phyloP scores from a whole-genome alignment of 2,797 vertebrate species.

The Brachyrhaphis roseni region DNA sequence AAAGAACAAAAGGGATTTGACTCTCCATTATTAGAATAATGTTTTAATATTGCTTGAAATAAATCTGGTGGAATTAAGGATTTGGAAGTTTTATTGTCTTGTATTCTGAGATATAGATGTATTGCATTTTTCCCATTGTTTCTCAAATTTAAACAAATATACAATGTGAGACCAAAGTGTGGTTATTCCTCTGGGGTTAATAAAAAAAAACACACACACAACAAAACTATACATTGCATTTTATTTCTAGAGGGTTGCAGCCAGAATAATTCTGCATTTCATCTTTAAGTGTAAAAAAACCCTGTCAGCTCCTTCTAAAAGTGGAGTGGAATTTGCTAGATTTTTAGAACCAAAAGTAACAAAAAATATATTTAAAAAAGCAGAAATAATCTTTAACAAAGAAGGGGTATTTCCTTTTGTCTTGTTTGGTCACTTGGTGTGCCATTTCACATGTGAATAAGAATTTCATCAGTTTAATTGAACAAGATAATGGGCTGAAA shows the following conservation, averaged over 20 bases:
- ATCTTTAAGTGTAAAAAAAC: background rate
- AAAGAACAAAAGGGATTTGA: background rate
- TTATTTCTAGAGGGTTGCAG: background rate
- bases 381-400: background rate
- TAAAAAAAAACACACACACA: background rate
- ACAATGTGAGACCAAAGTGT: background rate
- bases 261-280: background rate
- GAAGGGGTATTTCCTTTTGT: slow-evolving; percentile 2
- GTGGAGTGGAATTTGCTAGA: background rate
- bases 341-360: background rate
- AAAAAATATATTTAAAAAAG: background rate
- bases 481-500: slow-evolving; percentile 66
- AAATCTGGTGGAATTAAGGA: background rate
- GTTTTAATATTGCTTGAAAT: background rate
- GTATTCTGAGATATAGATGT: background rate
- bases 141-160: background rate
- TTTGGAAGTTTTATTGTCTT: background rate
- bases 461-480: slow-evolving; percentile 63
- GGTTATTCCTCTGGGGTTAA: background rate
- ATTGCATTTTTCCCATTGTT: background rate
- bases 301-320: background rate
- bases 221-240: background rate
- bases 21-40: background rate
- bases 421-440: slow-evolving; percentile 10
- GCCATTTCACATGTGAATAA: slow-evolving; percentile 48